phyloP scores from a whole-genome alignment of 2,888 invertebrate species.

The Uloborus plumipes region DNA sequence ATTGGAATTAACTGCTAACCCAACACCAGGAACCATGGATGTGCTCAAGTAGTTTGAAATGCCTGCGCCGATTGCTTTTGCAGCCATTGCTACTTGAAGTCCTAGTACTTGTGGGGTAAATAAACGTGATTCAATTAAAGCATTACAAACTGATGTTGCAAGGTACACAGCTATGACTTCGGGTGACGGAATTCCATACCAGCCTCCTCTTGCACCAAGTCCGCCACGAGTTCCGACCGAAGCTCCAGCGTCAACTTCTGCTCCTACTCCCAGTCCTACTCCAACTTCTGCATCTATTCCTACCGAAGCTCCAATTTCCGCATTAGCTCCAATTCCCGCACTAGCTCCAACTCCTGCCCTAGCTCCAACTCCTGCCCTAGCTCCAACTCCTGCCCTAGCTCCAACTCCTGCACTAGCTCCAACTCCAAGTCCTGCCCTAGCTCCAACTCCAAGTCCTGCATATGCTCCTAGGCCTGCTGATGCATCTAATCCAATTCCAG shows the following conservation, averaged over 20 bases:
- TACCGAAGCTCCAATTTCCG: background rate
- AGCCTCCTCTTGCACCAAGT: background rate
- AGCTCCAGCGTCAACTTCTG: background rate
- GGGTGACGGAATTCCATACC: slow-evolving; percentile 10
- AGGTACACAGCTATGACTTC: slow-evolving; percentile 35
- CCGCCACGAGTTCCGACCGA: background rate
- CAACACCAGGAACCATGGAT: slow-evolving; percentile 42
- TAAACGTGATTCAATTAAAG: slow-evolving; percentile 15
- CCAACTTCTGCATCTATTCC: background rate
- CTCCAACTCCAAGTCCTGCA: too few relatives aligned
- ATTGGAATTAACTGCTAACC: slow-evolving; percentile 29
- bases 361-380: background rate
- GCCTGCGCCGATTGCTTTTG: slow-evolving; percentile 38
- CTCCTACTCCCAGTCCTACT: too few relatives aligned
- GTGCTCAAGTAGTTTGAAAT: slow-evolving; percentile 35
- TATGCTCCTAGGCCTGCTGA: too few relatives aligned
- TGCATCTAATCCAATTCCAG: background rate
- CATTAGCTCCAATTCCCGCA: background rate
- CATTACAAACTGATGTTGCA: slow-evolving; percentile 10
- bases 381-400: background rate
- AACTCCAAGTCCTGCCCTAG: background rate
- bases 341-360: background rate
- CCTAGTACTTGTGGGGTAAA: slow-evolving; percentile 10
- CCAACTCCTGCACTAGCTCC: background rate
- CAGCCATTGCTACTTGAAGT: slow-evolving; percentile 33